These are phyloP conservation scores for Tipula unca DNA, from an alignment of 2,888 invertebrate genomes.

Conservation along the genomic window DNA sequence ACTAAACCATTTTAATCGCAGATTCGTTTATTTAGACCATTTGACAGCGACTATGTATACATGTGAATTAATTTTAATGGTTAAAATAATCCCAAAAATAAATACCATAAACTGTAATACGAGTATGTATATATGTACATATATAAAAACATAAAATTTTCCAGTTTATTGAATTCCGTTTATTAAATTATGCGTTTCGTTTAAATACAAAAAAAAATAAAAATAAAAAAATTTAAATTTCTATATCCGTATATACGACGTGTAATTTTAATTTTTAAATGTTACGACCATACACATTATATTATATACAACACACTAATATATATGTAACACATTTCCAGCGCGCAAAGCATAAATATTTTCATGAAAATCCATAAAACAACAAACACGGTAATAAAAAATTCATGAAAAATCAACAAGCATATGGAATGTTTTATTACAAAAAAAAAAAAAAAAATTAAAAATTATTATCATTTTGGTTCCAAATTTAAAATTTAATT, in stretches of 20 bases:
- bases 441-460: not conserved
- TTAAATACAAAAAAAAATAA: not conserved
- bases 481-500: not conserved
- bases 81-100: not conserved
- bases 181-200: not conserved
- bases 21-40: too few species aligned
- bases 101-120: not conserved
- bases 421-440: not conserved
- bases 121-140: not conserved
- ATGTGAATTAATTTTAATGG: too few species aligned
- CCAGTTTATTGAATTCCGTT: not conserved
- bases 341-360: not conserved
- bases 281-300: not conserved
- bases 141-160: not conserved
- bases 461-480: not conserved
- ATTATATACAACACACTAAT: not conserved
- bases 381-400: not conserved
- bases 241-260: not conserved
- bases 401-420: conserved; percentile 9
- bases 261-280: not conserved
- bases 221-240: not conserved
- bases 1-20: too few species aligned
- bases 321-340: not conserved
- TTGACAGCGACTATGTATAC: too few species aligned
- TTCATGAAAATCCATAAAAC: not conserved